These are phyloP conservation scores for Hippasteria phrygiana DNA, from an alignment of 53 echinoderm and acorn worm species.

Conservation along the genomic window DNA sequence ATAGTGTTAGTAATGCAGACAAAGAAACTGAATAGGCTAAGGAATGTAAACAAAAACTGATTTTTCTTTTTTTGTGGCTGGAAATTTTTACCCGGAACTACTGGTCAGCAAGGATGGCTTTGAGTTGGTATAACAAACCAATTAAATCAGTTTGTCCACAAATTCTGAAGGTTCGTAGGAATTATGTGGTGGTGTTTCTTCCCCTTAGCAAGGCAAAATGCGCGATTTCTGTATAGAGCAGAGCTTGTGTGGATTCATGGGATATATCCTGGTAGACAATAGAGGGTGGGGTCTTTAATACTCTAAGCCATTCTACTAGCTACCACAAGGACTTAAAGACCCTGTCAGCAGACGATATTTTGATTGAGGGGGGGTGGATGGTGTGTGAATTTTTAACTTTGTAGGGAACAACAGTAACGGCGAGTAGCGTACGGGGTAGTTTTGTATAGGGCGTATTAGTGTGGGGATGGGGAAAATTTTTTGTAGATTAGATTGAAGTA, in stretches of 20 bases:
- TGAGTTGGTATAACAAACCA: constrained; percentile 21
- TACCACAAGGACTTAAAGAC: background rate
- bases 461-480: background rate
- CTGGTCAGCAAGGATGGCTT: background rate
- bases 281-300: background rate
- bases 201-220: constrained; percentile 19
- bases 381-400: no score
- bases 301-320: background rate
- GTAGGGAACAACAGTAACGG: no score
- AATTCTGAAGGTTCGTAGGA: constrained; percentile 10
- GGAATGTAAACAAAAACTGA: no score
- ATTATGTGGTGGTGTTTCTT: background rate
- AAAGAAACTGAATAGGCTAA: background rate
- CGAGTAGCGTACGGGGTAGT: no score
- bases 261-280: background rate
- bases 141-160: background rate
- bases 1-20: background rate
- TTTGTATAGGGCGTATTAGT: no score
- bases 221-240: background rate
- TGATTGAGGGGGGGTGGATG: background rate
- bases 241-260: background rate
- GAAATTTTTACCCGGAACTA: background rate
- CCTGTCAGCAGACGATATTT: constrained; percentile 6
- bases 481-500: background rate
- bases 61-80: background rate